Evolutionary conservation across 2,113 vertebrate genomes (phyloP), one percentile per base, ranked within the genome.

Genomic region (Cryptomyrus ogoouensis): DNA sequence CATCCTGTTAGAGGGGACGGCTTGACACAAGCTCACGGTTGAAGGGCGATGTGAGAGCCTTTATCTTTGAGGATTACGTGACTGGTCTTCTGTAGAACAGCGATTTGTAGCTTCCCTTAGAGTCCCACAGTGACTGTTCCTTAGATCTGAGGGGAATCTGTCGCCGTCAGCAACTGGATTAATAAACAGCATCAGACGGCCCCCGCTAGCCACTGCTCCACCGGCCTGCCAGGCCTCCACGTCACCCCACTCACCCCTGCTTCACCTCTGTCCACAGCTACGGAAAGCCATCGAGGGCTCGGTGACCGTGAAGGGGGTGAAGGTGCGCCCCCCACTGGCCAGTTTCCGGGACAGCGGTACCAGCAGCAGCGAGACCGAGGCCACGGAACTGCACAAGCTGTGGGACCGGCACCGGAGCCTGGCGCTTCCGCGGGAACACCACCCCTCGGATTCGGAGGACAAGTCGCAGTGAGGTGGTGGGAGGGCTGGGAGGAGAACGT

Each of bases 211-310:
- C 3, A 2, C 46, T 85, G 83, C 15, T 83, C 77, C 4, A 4
- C 58, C 1, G 31, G 10, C 74, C 74, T 6, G 35, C 35, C 24
- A n/a, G 47, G 47, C 19, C 9, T 49, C 47, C 44, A 1, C 50
- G 10, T 17, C 19, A 2, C 21, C 84, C 2, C 0, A 3, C 87
- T 88, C 35, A 88, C 4, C 52, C 53, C 53, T 8, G 19, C 56
- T 27, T 39, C 89, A 90, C 89, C 80, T 1, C 88, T 74, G 88
- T 42, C 44, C 83, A 0, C 94, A 99, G 98, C 96, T 99, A 89
- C 97, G 98, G 35, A 99, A 99, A 91, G 98, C 98, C 89, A 99
- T 99, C 0, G 98, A 99, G 93, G 98, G 98, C 90, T 99, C 98
- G 0, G 96, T 99, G 94, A 99, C 97, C 0, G 97, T 96, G 90